Conservation (phyloP, 2,888 invertebrate genomes). For the Platycheirus rosarum region DNA sequence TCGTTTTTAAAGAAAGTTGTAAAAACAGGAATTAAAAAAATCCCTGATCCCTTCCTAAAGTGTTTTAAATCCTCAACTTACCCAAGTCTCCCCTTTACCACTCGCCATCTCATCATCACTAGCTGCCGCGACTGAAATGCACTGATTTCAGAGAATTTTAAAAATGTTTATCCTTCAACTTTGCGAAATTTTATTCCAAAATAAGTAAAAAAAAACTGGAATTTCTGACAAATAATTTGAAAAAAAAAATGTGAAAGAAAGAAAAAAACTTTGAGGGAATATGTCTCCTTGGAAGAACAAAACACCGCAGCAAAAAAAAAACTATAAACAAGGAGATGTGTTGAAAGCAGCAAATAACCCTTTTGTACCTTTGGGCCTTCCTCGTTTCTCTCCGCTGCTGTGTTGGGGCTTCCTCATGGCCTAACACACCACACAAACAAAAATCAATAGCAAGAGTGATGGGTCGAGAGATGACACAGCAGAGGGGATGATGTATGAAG, state of each 20-base stretch:
- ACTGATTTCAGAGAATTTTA: conserved; percentile 56
- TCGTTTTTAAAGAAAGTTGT: no score
- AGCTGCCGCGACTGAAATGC: conserved; percentile 48
- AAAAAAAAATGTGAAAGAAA: conserved; percentile 10
- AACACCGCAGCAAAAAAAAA: neutral
- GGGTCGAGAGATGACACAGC: conserved; percentile 27
- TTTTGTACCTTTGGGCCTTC: conserved; percentile 64
- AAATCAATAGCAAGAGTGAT: conserved; percentile 47
- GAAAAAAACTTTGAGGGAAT: conserved; percentile 49
- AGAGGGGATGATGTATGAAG: conserved; percentile 1
- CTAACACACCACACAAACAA: conserved; percentile 26
- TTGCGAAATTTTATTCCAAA: conserved; percentile 45
- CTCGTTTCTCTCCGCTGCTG: conserved; percentile 26
- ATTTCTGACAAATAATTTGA: conserved; percentile 34
- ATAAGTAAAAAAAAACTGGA: conserved; percentile 26
- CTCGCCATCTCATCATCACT: neutral
- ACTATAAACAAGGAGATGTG: conserved; percentile 22
- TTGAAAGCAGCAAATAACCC: conserved; percentile 59
- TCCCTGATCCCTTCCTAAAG: neutral
- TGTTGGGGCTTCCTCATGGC: conserved; percentile 8
- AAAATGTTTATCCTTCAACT: conserved; percentile 65
- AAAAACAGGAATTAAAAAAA: conserved; percentile 20
- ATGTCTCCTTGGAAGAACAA: conserved; percentile 43
- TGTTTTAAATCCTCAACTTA: conserved; percentile 16
- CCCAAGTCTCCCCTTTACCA: neutral